A percentile compares a stretch with the other conserved stretches of the same genome.
Evolutionary conservation across 1,140 invertebrate species (phyloP).

Genomic region (Drosophila ercepeae): DNA sequence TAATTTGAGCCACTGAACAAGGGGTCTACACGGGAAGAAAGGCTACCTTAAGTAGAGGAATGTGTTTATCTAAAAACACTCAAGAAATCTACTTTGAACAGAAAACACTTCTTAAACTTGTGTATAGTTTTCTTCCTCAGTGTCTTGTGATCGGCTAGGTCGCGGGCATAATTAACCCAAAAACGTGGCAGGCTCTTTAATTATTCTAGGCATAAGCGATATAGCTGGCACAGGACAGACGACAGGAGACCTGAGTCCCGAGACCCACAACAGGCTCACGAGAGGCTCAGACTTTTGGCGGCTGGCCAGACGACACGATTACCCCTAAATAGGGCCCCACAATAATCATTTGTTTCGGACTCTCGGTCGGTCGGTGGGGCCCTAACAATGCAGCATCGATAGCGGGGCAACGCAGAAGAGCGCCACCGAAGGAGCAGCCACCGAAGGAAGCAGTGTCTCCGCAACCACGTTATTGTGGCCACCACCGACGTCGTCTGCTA

Average conservation of each 20-base stretch:
- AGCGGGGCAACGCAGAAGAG: constrained; percentile 26
- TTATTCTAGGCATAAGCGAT: constrained; percentile 34
- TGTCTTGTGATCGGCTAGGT: constrained; percentile 1
- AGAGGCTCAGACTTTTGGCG: constrained; percentile 9
- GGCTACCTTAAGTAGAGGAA: background rate
- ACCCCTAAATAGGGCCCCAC: constrained; percentile 68
- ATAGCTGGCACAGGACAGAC: constrained; percentile 20
- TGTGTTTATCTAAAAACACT: background rate
- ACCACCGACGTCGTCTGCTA: constrained; percentile 25
- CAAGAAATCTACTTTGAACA: too few relatives aligned
- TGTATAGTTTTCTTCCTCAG: constrained; percentile 12
- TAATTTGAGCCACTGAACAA: constrained; percentile 57
- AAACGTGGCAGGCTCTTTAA: constrained; percentile 46
- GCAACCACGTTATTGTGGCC: constrained; percentile 32
- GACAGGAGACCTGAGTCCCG: constrained; percentile 4
- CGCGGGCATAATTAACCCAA: constrained; percentile 47
- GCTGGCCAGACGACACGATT: constrained; percentile 67
- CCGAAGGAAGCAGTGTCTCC: background rate
- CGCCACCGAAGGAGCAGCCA: constrained; percentile 33
- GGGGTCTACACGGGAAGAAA: constrained; percentile 7
- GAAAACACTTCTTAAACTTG: too few relatives aligned
- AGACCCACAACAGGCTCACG: constrained; percentile 32
- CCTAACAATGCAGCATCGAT: constrained; percentile 69
- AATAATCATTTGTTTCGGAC: constrained; percentile 77
- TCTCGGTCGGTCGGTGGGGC: background rate